phyloP scores from a whole-genome alignment of 2,888 invertebrate species.

The Ochropacha duplaris region DNA sequence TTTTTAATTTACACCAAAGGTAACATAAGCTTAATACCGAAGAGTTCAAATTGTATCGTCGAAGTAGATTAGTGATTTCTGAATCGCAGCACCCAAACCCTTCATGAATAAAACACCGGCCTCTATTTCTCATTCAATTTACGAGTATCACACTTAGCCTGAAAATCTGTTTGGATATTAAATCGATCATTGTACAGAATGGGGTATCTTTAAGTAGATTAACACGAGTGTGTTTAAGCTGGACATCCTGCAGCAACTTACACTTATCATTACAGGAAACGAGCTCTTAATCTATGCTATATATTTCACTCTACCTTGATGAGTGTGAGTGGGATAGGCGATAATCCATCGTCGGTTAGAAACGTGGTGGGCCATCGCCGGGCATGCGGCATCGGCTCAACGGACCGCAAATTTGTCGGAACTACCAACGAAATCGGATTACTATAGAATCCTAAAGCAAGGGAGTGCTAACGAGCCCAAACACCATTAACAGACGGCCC shows the following conservation, averaged over 20 bases:
- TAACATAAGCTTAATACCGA: slow-evolving; percentile 6
- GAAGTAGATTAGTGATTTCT: slow-evolving; percentile 37
- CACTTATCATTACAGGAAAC: slow-evolving; percentile 49
- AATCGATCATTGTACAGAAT: slow-evolving; percentile 34
- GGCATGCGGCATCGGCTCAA: slow-evolving; percentile 53
- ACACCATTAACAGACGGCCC: slow-evolving; percentile 63
- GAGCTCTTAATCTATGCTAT: slow-evolving; percentile 45
- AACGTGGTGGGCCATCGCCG: slow-evolving; percentile 41
- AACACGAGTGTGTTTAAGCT: slow-evolving; percentile 43
- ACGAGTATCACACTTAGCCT: slow-evolving; percentile 42
- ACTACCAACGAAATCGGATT: slow-evolving; percentile 77
- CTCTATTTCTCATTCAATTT: slow-evolving; percentile 46
- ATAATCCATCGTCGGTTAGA: slow-evolving; percentile 52
- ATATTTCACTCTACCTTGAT: slow-evolving; percentile 34
- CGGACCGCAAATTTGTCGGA: slow-evolving; percentile 78
- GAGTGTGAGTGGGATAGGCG: slow-evolving; percentile 39
- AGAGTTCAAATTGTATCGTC: slow-evolving; percentile 35
- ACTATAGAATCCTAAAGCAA: slow-evolving; percentile 59
- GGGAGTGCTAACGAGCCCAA: slow-evolving; percentile 69
- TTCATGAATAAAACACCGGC: slow-evolving; percentile 49
- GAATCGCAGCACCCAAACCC: slow-evolving; percentile 26
- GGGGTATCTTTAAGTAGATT: slow-evolving; percentile 46
- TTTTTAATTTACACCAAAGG: not conserved
- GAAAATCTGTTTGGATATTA: slow-evolving; percentile 43
- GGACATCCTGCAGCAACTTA: slow-evolving; percentile 41